Evolutionary conservation across 2,888 invertebrate species (phyloP).

Genomic region (Acanthosoma haemorrhoidale): DNA sequence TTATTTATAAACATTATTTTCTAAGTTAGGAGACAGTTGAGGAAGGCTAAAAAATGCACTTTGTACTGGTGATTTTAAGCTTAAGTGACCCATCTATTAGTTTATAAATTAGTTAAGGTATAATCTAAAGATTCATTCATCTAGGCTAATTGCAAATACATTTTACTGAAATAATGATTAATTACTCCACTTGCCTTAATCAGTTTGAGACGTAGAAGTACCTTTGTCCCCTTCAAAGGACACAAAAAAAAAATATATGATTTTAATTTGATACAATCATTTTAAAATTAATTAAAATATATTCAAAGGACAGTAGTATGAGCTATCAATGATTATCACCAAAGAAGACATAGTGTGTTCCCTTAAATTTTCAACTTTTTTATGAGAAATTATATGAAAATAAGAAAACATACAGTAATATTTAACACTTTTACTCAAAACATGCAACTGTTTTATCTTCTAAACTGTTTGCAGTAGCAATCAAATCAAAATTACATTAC

Average conservation of each 20-base stretch:
- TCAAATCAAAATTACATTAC: not conserved
- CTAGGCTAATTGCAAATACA: not conserved
- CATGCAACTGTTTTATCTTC: not conserved
- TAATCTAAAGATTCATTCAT: not conserved
- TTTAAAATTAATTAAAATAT: slow-evolving; percentile 30
- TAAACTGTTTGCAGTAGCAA: not conserved
- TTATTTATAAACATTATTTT: no score
- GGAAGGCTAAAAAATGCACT: no score
- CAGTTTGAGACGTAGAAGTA: slow-evolving; percentile 34
- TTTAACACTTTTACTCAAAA: not conserved
- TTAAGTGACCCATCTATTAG: not conserved
- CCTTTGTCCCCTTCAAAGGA: slow-evolving; percentile 34
- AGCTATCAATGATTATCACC: slow-evolving; percentile 19
- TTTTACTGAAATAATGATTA: not conserved
- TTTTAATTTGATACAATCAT: slow-evolving; percentile 32
- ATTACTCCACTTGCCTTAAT: slow-evolving; percentile 34
- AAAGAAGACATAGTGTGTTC: slow-evolving; percentile 30
- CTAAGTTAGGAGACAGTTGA: no score
- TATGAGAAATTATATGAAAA: not conserved
- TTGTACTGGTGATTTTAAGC: not conserved
- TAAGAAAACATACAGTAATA: not conserved
- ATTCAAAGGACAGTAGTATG: slow-evolving; percentile 17
- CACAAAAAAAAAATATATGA: slow-evolving; percentile 39
- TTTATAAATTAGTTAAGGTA: not conserved
- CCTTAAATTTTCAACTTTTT: not conserved